A percentile compares a stretch with the other conserved stretches of the same genome.
Evolutionary conservation across 2,113 vertebrate species (phyloP).

Genomic region (Pao palembangensis): DNA sequence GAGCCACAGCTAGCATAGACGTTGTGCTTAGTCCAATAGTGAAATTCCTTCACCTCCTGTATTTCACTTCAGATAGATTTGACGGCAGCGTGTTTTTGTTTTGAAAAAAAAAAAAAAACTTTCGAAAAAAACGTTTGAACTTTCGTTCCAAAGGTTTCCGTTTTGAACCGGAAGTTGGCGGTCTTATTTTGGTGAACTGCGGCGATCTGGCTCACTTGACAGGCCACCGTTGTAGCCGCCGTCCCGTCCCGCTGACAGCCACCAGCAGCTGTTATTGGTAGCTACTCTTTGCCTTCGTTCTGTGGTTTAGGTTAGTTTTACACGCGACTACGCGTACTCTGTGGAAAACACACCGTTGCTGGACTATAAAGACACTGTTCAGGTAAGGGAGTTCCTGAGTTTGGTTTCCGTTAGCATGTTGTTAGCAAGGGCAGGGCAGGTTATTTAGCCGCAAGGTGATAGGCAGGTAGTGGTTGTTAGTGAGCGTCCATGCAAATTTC

Average conservation of each 20-base stretch:
- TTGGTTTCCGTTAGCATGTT: slow-evolving; percentile 35
- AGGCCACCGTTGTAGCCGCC: neutral
- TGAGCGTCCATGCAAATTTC: too few species aligned
- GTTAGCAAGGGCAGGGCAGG: slow-evolving; percentile 47
- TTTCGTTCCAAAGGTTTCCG: too few species aligned
- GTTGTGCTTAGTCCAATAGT: too few species aligned
- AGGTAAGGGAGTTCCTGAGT: slow-evolving; percentile 19
- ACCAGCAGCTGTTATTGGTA: neutral
- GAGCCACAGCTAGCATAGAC: too few species aligned
- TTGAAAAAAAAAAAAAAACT: neutral
- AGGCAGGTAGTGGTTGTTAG: slow-evolving; percentile 5
- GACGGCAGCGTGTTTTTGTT: neutral
- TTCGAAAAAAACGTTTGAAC: too few species aligned
- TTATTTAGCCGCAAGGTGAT: slow-evolving; percentile 40
- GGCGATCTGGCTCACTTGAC: slow-evolving; percentile 7
- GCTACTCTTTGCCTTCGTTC: too few species aligned
- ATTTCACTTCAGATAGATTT: too few species aligned
- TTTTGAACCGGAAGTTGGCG: neutral
- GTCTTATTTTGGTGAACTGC: neutral
- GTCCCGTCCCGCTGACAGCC: neutral
- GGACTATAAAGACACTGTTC: slow-evolving; percentile 31
- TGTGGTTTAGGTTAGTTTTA: neutral
- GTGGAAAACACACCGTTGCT: neutral
- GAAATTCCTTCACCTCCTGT: too few species aligned
- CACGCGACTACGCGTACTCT: neutral